phyloP scores from a whole-genome alignment of 2,113 vertebrate genomes.

The Leucosticte australis region DNA sequence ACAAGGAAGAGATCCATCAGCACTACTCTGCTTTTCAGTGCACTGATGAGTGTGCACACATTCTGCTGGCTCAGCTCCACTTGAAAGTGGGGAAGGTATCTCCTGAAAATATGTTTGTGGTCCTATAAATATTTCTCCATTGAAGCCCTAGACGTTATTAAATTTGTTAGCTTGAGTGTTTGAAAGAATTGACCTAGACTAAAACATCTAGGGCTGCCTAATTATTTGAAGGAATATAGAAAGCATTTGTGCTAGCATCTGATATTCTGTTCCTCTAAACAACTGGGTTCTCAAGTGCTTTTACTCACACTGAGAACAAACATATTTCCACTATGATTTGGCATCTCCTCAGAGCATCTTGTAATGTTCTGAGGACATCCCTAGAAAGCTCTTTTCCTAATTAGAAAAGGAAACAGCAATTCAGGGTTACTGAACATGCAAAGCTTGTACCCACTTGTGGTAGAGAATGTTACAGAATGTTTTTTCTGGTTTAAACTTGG shows the following conservation, averaged over 20 bases:
- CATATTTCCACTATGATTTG: conserved; percentile 5
- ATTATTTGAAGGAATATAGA: neutral
- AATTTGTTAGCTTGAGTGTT: neutral
- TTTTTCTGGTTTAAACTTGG: neutral
- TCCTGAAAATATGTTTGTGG: neutral
- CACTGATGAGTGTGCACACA: neutral
- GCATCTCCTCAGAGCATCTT: neutral
- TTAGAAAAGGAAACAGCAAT: conserved; percentile 1
- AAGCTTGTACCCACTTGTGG: neutral
- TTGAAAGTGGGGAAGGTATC: neutral
- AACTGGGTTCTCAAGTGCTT: neutral
- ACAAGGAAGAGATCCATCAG: neutral
- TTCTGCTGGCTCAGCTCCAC: neutral
- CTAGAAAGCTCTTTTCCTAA: conserved; percentile 28
- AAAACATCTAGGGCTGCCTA: neutral
- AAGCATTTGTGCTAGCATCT: neutral
- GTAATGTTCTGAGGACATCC: neutral
- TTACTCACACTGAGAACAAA: neutral
- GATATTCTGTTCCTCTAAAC: neutral
- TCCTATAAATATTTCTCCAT: neutral
- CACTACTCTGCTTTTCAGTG: neutral
- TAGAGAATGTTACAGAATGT: neutral
- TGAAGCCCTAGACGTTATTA: neutral
- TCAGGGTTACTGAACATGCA: neutral
- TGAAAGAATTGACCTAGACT: neutral